Percentiles rank a stretch among this genome's conserved stretches.
phyloP scores from a whole-genome alignment of 2,888 invertebrate species.

The Isoperla grammatica region DNA sequence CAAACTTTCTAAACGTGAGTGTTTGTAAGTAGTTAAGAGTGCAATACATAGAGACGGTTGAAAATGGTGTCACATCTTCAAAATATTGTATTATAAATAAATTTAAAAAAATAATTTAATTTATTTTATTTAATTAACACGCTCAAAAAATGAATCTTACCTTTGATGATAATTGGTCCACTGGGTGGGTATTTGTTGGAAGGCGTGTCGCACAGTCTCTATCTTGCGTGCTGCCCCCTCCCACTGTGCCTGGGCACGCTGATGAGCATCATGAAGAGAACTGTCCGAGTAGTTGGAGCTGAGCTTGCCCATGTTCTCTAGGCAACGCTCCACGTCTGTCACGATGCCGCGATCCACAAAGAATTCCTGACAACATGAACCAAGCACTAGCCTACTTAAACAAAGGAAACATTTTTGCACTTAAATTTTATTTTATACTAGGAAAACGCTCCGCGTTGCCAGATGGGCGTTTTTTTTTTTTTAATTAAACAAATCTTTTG shows the following conservation, averaged over 20 bases:
- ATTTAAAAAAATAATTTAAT: too few relatives aligned
- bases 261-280: conserved; percentile 56
- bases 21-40: too few relatives aligned
- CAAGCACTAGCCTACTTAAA: too few relatives aligned
- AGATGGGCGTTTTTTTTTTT: too few relatives aligned
- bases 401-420: too few relatives aligned
- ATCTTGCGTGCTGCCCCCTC: conserved; percentile 63
- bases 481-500: too few relatives aligned
- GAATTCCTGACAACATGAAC: conserved; percentile 35
- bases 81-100: too few relatives aligned
- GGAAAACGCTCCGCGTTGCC: too few relatives aligned
- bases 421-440: too few relatives aligned
- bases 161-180: conserved; percentile 82
- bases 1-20: neutral
- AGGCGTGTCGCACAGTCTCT: conserved; percentile 62
- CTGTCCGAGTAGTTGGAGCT: conserved; percentile 64
- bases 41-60: too few relatives aligned
- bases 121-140: too few relatives aligned
- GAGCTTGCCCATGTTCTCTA: conserved; percentile 73
- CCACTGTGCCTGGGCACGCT: conserved; percentile 70
- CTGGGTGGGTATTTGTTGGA: conserved; percentile 83
- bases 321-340: conserved; percentile 62
- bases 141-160: conserved; percentile 40
- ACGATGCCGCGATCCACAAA: conserved; percentile 36
- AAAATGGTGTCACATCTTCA: too few relatives aligned